Percentiles rank a stretch among this genome's conserved stretches.
phyloP scores from a whole-genome alignment of 2,113 vertebrate genomes.

The Apodemus sylvaticus region DNA sequence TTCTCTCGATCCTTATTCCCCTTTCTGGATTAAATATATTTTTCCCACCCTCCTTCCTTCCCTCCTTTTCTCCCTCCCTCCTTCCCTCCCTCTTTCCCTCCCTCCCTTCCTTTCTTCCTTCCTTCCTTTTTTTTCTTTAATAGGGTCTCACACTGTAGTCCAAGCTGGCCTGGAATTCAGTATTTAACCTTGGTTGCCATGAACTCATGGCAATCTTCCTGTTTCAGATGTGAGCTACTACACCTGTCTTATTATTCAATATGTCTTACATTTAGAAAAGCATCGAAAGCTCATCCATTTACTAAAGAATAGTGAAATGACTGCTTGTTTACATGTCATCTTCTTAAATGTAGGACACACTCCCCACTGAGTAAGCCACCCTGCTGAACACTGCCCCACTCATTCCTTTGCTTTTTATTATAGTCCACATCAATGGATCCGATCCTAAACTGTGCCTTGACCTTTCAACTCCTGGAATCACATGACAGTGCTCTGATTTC shows the following conservation, averaged over 20 bases:
- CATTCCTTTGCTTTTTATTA: neutral
- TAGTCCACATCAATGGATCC: neutral
- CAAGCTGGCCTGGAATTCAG: neutral
- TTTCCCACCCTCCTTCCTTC: no score
- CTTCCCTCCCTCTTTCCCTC: rapidly evolving
- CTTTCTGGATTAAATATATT: neutral
- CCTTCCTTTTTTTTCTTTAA: neutral
- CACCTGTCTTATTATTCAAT: neutral
- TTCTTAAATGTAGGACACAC: neutral
- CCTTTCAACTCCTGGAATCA: neutral
- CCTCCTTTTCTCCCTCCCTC: rapidly evolving
- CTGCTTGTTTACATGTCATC: neutral
- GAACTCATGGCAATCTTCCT: neutral
- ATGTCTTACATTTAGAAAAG: neutral
- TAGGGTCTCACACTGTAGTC: neutral
- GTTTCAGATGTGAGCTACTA: neutral
- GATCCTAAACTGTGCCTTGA: neutral
- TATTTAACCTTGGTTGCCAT: neutral
- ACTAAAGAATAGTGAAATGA: neutral
- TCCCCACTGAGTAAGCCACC: neutral
- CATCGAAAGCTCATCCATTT: neutral
- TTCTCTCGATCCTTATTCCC: neutral
- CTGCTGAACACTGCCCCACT: neutral
- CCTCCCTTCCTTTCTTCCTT: no score
- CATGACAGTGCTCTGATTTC: neutral